Evolutionary conservation across 1,140 invertebrate species (phyloP).

Genomic region (Drosophila trapezifrons): DNA sequence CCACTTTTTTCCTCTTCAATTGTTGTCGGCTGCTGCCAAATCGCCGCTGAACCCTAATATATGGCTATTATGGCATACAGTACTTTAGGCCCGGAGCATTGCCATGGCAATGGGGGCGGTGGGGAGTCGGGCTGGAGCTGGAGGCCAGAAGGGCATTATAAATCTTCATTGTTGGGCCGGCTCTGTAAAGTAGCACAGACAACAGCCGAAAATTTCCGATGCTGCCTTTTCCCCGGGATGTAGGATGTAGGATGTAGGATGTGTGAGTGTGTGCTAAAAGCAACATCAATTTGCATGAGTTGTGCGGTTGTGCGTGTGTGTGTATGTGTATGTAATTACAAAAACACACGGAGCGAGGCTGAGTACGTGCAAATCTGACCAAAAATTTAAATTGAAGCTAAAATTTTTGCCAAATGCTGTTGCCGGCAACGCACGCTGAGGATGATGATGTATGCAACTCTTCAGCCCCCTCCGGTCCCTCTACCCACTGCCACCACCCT

Average conservation of each 20-base stretch:
- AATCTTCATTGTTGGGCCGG: slow-evolving; percentile 77
- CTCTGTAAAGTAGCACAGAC: slow-evolving; percentile 75
- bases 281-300: slow-evolving; percentile 81
- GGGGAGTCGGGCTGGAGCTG: not conserved
- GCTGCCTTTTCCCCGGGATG: slow-evolving; percentile 40
- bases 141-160: slow-evolving; percentile 55
- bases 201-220: slow-evolving; percentile 65
- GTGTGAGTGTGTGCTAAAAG: slow-evolving; percentile 63
- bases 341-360: slow-evolving; percentile 64
- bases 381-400: slow-evolving; percentile 83
- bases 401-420: slow-evolving; percentile 77
- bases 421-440: slow-evolving; percentile 41
- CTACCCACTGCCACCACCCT: not conserved
- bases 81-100: slow-evolving; percentile 48
- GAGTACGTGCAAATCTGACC: slow-evolving; percentile 83
- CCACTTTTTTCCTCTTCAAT: slow-evolving; percentile 45
- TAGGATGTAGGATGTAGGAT: slow-evolving; percentile 8
- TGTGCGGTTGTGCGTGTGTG: slow-evolving; percentile 39
- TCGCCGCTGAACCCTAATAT: slow-evolving; percentile 74
- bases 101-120: slow-evolving; percentile 14
- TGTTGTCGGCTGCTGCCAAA: slow-evolving; percentile 62
- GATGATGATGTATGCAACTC: slow-evolving; percentile 68
- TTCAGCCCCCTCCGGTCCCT: slow-evolving; percentile 6
- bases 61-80: slow-evolving; percentile 72
- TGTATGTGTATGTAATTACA: slow-evolving; percentile 74